Evolutionary conservation across 2,113 vertebrate species (phyloP).

Genomic region (Centrocercus urophasianus): DNA sequence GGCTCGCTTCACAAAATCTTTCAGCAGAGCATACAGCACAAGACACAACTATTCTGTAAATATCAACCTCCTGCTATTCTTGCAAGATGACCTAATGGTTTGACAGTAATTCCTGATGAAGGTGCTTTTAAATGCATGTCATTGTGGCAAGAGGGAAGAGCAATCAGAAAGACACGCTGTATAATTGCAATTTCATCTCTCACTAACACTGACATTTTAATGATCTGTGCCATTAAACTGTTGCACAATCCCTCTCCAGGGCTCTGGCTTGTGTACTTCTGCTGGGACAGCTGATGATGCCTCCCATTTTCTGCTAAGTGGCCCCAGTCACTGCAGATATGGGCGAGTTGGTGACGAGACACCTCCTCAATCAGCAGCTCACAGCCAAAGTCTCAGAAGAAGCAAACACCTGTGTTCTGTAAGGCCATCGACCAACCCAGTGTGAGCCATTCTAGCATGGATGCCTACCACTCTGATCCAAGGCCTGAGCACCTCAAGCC

Average conservation of each 20-base stretch:
- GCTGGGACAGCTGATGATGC: neutral
- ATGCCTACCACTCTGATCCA: neutral
- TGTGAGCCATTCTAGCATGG: fast-evolving
- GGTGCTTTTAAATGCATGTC: neutral
- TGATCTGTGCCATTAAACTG: neutral
- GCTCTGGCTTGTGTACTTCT: neutral
- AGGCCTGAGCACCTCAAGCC: neutral
- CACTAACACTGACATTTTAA: neutral
- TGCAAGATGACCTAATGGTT: neutral
- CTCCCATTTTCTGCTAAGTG: neutral
- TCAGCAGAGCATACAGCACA: neutral
- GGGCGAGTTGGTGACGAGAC: neutral
- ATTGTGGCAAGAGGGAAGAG: neutral
- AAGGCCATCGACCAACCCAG: neutral
- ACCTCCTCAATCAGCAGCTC: neutral
- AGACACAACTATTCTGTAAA: neutral
- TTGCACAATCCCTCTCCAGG: neutral
- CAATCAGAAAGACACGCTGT: neutral
- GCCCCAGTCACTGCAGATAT: neutral
- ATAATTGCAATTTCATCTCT: neutral
- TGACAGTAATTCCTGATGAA: neutral
- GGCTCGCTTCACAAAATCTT: neutral
- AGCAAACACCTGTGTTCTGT: neutral
- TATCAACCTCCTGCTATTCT: neutral
- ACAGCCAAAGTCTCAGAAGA: neutral